A percentile compares a stretch with the other conserved stretches of the same genome.
These are phyloP conservation scores for Yponomeuta evonymella DNA, from an alignment of 2,888 invertebrate genomes.

Conservation along the genomic window DNA sequence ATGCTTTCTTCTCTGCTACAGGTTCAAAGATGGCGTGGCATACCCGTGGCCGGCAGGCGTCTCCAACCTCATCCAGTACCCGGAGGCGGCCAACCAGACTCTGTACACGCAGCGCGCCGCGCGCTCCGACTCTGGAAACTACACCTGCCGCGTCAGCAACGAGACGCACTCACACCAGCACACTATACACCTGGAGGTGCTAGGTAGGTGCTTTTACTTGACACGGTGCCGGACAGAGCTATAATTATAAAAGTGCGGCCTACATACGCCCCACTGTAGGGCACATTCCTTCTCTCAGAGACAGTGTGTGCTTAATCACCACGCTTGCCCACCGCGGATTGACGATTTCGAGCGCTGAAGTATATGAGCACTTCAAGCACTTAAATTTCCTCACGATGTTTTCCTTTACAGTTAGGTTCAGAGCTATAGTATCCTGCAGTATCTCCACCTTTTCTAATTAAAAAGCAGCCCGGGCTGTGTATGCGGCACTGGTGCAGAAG, in stretches of 20 bases:
- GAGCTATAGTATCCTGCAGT: too few relatives aligned
- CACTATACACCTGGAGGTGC: conserved; percentile 79
- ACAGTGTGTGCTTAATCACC: too few relatives aligned
- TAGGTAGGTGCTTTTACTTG: conserved; percentile 70
- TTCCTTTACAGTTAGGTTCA: too few relatives aligned
- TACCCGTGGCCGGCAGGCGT: conserved; percentile 86
- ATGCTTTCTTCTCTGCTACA: conserved; percentile 37
- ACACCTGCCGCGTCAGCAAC: conserved; percentile 83
- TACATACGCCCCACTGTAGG: too few relatives aligned
- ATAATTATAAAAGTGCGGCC: not conserved
- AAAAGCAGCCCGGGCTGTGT: too few relatives aligned
- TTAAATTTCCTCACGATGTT: too few relatives aligned
- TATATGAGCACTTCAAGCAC: too few relatives aligned
- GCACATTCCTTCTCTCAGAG: too few relatives aligned
- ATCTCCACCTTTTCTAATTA: too few relatives aligned
- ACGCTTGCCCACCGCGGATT: too few relatives aligned
- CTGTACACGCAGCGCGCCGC: conserved; percentile 81
- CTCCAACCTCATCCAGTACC: conserved; percentile 83
- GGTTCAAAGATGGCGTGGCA: conserved; percentile 84
- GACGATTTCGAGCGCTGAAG: too few relatives aligned
- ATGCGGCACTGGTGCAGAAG: too few relatives aligned
- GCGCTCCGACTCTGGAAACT: conserved; percentile 82
- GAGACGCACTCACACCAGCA: conserved; percentile 80
- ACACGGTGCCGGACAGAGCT: not conserved
- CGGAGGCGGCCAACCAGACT: conserved; percentile 87